phyloP scores from a whole-genome alignment of 2,888 invertebrate species.

The Vesta saturnalis region DNA sequence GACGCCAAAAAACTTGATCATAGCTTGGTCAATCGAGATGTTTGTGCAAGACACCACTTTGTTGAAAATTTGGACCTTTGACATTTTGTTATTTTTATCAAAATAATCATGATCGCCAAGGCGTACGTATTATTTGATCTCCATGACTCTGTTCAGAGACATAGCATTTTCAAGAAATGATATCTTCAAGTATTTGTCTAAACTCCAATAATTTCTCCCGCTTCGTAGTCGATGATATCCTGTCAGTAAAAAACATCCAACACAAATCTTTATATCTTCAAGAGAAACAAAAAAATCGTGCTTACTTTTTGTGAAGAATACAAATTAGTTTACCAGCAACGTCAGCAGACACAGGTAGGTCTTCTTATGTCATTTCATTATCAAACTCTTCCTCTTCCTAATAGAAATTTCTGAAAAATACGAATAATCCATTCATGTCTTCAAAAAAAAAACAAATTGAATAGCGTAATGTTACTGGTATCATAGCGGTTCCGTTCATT shows the following conservation, averaged over 20 bases:
- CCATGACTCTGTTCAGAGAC: not conserved
- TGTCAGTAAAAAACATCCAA: too few relatives aligned
- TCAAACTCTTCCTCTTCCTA: not conserved
- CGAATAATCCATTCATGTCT: not conserved
- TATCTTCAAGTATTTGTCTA: conserved; percentile 1
- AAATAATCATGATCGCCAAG: not conserved
- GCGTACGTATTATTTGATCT: not conserved
- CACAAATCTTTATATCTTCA: conserved; percentile 1
- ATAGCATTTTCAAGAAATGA: not conserved
- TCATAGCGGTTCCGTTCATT: not conserved
- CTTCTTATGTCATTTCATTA: not conserved
- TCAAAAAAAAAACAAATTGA: too few relatives aligned
- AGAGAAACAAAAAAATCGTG: conserved; percentile 9
- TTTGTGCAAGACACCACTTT: not conserved
- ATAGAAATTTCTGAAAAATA: not conserved
- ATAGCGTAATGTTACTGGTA: too few relatives aligned
- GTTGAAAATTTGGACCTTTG: not conserved
- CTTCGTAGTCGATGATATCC: too few relatives aligned
- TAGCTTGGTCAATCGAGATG: not conserved
- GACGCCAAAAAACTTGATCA: not conserved
- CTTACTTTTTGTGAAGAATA: too few relatives aligned
- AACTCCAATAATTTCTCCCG: conserved; percentile 4
- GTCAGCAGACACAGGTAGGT: not conserved
- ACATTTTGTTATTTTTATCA: not conserved
- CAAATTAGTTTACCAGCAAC: not conserved